Conservation (phyloP, 2,888 invertebrate genomes). For the Eilema griseolum region DNA sequence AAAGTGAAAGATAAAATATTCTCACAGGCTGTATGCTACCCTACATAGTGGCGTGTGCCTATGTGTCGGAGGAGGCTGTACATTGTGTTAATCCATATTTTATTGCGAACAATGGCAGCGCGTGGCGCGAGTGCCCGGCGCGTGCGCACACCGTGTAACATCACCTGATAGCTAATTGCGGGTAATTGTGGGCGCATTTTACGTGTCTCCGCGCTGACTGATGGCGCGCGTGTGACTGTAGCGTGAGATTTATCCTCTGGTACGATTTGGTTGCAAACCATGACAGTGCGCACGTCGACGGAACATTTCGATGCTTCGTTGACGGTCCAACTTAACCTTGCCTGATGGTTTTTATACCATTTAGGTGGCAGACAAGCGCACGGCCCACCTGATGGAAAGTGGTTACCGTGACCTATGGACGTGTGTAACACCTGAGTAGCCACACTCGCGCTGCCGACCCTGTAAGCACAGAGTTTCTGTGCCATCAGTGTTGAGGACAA, state of each 20-base stretch:
- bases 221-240: background rate
- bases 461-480: no score
- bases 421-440: no score
- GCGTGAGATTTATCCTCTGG: background rate
- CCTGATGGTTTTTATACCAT: no score
- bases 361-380: no score
- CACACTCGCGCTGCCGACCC: no score
- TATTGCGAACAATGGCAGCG: conserved; percentile 20
- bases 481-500: no score
- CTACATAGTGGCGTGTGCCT: background rate
- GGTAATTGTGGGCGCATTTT: conserved; percentile 36
- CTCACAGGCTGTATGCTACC: background rate
- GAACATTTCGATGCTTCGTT: background rate
- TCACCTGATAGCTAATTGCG: conserved; percentile 37
- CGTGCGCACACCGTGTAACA: conserved; percentile 32
- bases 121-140: conserved; percentile 14
- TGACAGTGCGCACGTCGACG: background rate
- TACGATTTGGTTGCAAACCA: background rate
- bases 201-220: conserved; percentile 13
- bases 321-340: no score
- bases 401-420: no score
- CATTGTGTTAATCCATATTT: background rate
- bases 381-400: no score
- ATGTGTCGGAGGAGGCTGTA: conserved; percentile 7
- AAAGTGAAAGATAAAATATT: background rate